These are phyloP conservation scores for Calidris pygmaea DNA, from an alignment of 2,113 vertebrate genomes.

Conservation along the genomic window DNA sequence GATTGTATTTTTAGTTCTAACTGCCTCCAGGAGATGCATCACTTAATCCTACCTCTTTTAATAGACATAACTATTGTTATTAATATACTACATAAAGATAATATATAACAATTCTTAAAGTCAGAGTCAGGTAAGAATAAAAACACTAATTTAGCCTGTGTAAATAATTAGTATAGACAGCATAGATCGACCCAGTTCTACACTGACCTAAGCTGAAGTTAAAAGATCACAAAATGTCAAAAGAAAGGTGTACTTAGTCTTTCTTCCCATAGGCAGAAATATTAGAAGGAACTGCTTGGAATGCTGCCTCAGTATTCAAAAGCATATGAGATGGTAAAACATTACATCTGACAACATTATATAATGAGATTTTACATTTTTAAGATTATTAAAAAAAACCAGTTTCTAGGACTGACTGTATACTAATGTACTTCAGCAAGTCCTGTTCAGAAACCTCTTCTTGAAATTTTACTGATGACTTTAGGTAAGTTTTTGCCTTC, in stretches of 20 bases:
- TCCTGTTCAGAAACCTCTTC: not conserved
- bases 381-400: not conserved
- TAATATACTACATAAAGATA: not conserved
- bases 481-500: not conserved
- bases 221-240: not conserved
- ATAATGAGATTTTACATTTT: not conserved
- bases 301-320: not conserved
- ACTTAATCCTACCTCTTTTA: not conserved
- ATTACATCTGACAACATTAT: not conserved
- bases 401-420: not conserved
- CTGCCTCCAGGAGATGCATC: not conserved
- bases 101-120: not conserved
- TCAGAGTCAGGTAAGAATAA: not conserved
- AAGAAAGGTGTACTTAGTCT: not conserved
- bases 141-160: not conserved
- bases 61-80: not conserved
- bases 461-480: not conserved
- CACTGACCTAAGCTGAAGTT: not conserved
- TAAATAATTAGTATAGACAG: not conserved
- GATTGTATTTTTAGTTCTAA: not conserved
- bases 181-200: not conserved
- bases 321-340: not conserved
- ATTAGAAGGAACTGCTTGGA: not conserved
- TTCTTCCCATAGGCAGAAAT: not conserved
- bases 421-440: not conserved